These are phyloP conservation scores for Pogonocherus hispidulus DNA, from an alignment of 2,888 invertebrate species.

Conservation along the genomic window DNA sequence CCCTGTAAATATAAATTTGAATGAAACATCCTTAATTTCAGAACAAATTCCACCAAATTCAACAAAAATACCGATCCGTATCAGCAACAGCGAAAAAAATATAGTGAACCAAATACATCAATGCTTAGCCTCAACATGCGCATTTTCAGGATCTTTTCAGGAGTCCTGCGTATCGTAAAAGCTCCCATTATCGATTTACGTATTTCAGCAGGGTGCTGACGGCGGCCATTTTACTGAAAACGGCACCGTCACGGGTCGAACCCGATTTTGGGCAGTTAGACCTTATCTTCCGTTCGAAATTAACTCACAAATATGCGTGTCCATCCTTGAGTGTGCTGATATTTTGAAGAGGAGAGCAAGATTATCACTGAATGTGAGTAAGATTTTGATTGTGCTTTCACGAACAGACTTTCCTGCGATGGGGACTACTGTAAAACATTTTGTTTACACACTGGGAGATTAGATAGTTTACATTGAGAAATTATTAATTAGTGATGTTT, in stretches of 20 bases:
- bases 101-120: constrained; percentile 24
- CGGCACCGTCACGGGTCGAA: constrained; percentile 35
- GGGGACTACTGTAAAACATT: not conserved
- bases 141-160: constrained; percentile 44
- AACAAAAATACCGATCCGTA: not conserved
- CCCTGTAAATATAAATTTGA: no score
- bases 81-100: not conserved
- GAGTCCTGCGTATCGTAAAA: constrained; percentile 59
- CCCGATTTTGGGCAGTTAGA: constrained; percentile 23
- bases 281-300: constrained; percentile 13
- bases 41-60: not conserved
- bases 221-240: constrained; percentile 62
- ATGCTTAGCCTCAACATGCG: constrained; percentile 31
- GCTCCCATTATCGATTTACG: constrained; percentile 63
- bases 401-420: not conserved
- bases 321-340: constrained; percentile 49
- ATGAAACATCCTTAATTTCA: not conserved
- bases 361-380: constrained; percentile 18
- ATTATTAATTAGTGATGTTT: no score
- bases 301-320: constrained; percentile 49
- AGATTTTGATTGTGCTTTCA: not conserved
- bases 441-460: not conserved
- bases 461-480: not conserved
- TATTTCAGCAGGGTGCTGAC: constrained; percentile 61
- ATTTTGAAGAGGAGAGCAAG: constrained; percentile 29